Percentiles rank a stretch among this genome's conserved stretches.
phyloP scores from a whole-genome alignment of 2,113 vertebrate species.

The rat (Rattus norvegicus) region DNA sequence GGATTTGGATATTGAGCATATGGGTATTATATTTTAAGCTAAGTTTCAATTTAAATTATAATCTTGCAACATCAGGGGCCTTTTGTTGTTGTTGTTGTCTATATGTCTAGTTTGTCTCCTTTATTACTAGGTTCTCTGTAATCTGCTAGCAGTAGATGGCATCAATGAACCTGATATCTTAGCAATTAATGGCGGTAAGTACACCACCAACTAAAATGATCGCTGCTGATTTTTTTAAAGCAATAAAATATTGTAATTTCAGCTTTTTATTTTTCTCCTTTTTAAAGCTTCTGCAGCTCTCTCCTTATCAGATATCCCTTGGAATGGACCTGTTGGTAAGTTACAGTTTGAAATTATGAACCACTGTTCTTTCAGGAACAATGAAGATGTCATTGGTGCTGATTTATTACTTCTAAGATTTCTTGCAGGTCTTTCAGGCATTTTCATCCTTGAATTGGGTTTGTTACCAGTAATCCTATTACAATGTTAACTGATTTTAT shows the following conservation, averaged over 20 bases:
- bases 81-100: conserved; percentile 29
- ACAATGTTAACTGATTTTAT: not conserved
- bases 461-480: conserved; percentile 20
- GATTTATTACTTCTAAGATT: conserved; percentile 8
- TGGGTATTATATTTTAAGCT: conserved; percentile 8
- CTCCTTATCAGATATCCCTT: conserved; percentile 97
- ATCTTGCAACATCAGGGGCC: conserved; percentile 8
- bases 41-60: conserved; percentile 37
- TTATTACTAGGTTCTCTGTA: conserved; percentile 93
- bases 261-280: not conserved
- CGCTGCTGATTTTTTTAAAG: not conserved
- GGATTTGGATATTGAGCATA: conserved; percentile 10
- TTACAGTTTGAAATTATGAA: not conserved
- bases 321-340: conserved; percentile 97
- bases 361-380: not conserved
- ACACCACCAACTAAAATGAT: not conserved
- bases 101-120: conserved; percentile 76
- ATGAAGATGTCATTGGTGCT: not conserved
- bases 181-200: conserved; percentile 97
- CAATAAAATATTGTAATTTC: conserved; percentile 57
- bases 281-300: conserved; percentile 95
- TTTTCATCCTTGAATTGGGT: conserved; percentile 44
- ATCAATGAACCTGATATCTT: conserved; percentile 96
- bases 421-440: conserved; percentile 15
- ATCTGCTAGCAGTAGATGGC: conserved; percentile 97